Evolutionary conservation across 1,140 invertebrate species (phyloP), one percentile per base, ranked within the genome.

Genomic region (Bombus haemorrhoidalis): DNA sequence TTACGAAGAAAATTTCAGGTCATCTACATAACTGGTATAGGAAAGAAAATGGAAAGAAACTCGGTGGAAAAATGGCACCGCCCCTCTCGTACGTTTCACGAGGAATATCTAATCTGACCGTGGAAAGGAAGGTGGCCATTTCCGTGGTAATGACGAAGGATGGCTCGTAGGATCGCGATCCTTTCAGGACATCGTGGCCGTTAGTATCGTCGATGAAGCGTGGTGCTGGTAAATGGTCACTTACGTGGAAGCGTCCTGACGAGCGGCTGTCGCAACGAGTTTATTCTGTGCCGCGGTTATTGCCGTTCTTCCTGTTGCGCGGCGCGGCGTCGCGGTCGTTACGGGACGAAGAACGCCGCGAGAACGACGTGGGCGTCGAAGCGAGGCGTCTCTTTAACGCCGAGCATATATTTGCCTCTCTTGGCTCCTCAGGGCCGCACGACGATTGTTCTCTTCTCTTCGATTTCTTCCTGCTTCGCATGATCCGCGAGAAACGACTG

Each of bases 351-450:
- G 47, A 53, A 53, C 62, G 64, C n/a, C 68, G 83, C 87, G 85
- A 64, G 86, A 81, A 83, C 84, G 47, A 81, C 87, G 93, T 94
- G 91, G 93, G 93, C 92, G 93, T 92, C 91, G 87, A 81, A 85
- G 76, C 91, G 91, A 94, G 91, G 91, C 92, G 91, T 94, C 91
- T 90, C 91, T 92, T 93, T 93, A 92, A 92, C 92, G 90, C 92
- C 91, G 85, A 32, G 91, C 90, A 93, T 94, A 94, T 93, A 94
- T 94, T 93, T 90, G 90, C 75, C 43, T 62, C 53, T 66, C 69
- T 32, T 25, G 86, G 89, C 43, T 77, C 53, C 34, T 2, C 41
- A 25, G 62, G 66, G 28, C 66, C 71, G 69, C 37, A 41, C 59
- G 28, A 15, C 39, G 57, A 53, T 85, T 78, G 43, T 64, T 43